Evolutionary conservation across 1,140 invertebrate species (phyloP).

Genomic region (Eriocheir sinensis): DNA sequence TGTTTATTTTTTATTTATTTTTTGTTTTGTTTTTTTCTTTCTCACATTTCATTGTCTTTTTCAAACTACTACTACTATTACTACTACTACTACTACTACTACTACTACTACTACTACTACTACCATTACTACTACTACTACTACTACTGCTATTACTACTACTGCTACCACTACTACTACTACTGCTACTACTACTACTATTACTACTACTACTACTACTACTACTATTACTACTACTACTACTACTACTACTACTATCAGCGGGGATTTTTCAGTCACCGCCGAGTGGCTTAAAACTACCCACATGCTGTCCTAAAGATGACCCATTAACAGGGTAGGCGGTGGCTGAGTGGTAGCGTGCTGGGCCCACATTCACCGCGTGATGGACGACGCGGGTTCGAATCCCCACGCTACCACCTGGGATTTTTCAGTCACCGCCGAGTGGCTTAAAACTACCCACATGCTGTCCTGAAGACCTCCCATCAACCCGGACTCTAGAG

Average conservation of each 20-base stretch:
- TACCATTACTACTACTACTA: slow-evolving; percentile 43
- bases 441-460: too few species aligned
- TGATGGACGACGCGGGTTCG: too few species aligned
- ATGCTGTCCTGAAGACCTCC: too few species aligned
- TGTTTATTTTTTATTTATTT: background rate
- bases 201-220: background rate
- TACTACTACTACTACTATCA: background rate
- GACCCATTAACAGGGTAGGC: too few species aligned
- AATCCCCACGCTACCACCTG: too few species aligned
- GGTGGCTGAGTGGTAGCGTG: too few species aligned
- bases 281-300: too few species aligned
- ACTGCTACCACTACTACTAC: background rate
- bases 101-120: slow-evolving; percentile 38
- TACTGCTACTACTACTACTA: background rate
- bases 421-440: too few species aligned
- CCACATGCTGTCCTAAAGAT: too few species aligned
- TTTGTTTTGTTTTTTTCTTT: slow-evolving; percentile 2
- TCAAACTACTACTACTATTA: background rate
- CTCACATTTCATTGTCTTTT: background rate
- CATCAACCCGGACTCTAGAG: too few species aligned
- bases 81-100: slow-evolving; percentile 28
- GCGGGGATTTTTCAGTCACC: background rate
- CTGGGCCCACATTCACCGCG: too few species aligned
- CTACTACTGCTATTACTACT: background rate
- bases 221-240: background rate